Evolutionary conservation across 2,797 vertebrate genomes (phyloP), one percentile per base, ranked within the genome.

Genomic region (Potorous gilbertii): DNA sequence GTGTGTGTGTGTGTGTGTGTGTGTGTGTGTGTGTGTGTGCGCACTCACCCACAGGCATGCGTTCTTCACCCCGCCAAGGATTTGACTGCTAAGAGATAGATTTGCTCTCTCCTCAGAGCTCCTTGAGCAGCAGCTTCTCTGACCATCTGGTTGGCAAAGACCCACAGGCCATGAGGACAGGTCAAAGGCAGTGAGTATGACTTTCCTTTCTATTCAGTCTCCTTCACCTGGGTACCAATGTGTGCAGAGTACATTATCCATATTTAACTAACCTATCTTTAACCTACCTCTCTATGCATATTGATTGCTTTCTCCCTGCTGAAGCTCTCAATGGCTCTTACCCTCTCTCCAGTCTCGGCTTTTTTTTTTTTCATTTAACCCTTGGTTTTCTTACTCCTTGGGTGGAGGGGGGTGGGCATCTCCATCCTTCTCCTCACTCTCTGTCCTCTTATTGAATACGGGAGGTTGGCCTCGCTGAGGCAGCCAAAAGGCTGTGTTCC

Each of bases 151-250:
- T 54, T 97, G 91, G 97, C 97, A 55, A 98, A 91, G 98, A 98
- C 89, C 95, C 55, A 16, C 96, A 96, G 91, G 92, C 96, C 96
- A 98, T 96, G 98, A 98, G 97, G 97, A 98, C 98, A 89, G 97
- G 97, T 74, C 98, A 97, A 93, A 98, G 96, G 97, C 98, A 97
- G 99, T 99, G 98, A 99, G 99, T 99, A 98, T 93, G 2, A 56
- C 97, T 74, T 93, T 94, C 66, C 95, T 93, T 95, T 74, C 87
- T 10, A 12, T 90, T 52, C 27, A 50, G 0, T 52, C 81, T 28
- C 92, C 56, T 93, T 96, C 92, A 59, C 92, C 0, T 31, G 59
- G 95, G 92, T 97, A 93, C 95, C 90, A 21, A 94, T 95, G 96
- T 97, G 98, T 93, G 96, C 95, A 96, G 98, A 97, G 94, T 97